These are phyloP conservation scores for Tortrix viridana DNA, from an alignment of 2,888 invertebrate species.

Conservation along the genomic window DNA sequence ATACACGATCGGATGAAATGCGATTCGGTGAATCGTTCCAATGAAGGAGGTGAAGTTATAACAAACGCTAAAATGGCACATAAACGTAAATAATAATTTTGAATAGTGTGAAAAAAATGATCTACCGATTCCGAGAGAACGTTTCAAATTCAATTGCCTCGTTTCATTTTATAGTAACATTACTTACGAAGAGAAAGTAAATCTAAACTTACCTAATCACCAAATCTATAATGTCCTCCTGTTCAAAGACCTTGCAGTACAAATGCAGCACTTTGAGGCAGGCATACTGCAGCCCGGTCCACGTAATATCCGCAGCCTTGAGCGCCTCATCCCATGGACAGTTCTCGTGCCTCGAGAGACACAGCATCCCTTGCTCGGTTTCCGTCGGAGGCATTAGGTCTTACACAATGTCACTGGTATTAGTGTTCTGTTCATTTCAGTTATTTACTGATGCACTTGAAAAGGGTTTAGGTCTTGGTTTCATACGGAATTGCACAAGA, in stretches of 20 bases:
- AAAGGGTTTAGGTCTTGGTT: not conserved
- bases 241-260: constrained; percentile 94
- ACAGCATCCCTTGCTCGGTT: constrained; percentile 82
- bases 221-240: constrained; percentile 90
- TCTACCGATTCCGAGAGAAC: too few relatives aligned
- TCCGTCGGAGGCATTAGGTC: constrained; percentile 81
- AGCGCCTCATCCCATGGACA: constrained; percentile 86
- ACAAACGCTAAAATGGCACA: too few relatives aligned
- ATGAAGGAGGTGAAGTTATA: too few relatives aligned
- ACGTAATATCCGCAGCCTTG: constrained; percentile 84
- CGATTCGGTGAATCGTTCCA: too few relatives aligned
- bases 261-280: constrained; percentile 93
- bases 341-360: constrained; percentile 86
- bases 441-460: not conserved
- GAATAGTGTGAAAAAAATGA: too few relatives aligned
- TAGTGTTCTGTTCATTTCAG: not conserved
- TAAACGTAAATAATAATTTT: too few relatives aligned
- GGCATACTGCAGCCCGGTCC: constrained; percentile 93
- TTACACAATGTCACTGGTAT: not conserved
- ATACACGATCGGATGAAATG: too few relatives aligned
- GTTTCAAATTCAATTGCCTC: too few relatives aligned
- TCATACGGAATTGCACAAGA: not conserved
- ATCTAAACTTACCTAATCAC: constrained; percentile 87
- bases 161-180: not conserved
- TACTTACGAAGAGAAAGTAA: not conserved